Evolutionary conservation across 2,113 vertebrate species (phyloP), one percentile per base, ranked within the genome.

Genomic region (Ciconia maguari): DNA sequence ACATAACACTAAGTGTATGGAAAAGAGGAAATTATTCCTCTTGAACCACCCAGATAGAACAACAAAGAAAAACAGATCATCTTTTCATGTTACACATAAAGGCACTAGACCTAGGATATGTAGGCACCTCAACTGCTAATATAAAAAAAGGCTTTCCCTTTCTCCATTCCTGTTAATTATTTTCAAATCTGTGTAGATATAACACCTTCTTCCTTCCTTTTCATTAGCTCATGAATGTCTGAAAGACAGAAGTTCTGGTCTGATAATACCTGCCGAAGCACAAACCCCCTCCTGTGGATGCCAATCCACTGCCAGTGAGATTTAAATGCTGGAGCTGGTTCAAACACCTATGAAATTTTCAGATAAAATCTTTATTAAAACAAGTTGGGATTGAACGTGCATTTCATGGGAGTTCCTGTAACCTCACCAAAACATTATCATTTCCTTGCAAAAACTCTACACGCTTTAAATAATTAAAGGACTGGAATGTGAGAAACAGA

Each of bases 201-300:
- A 95, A 91, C 69, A 95, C 82, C 69, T 92, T 87, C 89, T 94
- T 94, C 84, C 87, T 94, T 96, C 89, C 94, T 91, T 93, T 92
- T 93, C 87, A 74, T 89, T 93, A 94, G 87, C 68, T 94, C 86
- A 91, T 76, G 79, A 92, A 91, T 70, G 71, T 94, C 86, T 93
- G 55, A 57, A 95, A 91, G 85, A 93, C 87, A 95, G 89, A 96
- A 96, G 94, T 97, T 95, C 72, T 94, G 76, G 82, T 94, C 95
- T 96, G 93, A 96, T 96, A 96, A 95, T 96, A 96, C 95, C 95
- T 96, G 92, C 91, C 94, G 81, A 95, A 94, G 74, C 55, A 97
- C 78, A 95, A 85, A 87, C 80, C 64, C 52, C 21, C 84, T 94
- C 78, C 64, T 58, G 41, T 89, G 51, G 68, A 70, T 95, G 93